A percentile compares a stretch with the other conserved stretches of the same genome.
These are phyloP conservation scores for Aplysina aerophoba DNA, from an alignment of 37 sponge, comb jelly and placozoan genomes.

Conservation along the genomic window DNA sequence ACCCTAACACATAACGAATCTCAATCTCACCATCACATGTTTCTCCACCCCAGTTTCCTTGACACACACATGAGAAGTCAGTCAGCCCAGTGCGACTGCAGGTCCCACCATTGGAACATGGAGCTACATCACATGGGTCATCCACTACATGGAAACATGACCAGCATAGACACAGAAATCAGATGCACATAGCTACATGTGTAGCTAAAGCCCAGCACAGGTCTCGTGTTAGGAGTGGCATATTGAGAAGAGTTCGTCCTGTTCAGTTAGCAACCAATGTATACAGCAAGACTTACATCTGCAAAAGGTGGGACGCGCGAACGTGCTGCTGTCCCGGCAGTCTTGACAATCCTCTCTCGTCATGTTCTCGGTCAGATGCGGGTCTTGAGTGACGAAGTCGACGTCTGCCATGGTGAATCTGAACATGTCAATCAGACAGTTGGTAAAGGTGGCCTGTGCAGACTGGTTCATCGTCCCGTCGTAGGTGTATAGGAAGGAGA, in stretches of 20 bases:
- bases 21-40: not conserved
- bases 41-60: not conserved
- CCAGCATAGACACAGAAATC: too few relatives aligned
- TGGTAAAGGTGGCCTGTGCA: too few relatives aligned
- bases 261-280: too few relatives aligned
- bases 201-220: too few relatives aligned
- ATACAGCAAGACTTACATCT: not conserved
- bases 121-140: not conserved
- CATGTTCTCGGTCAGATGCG: not conserved
- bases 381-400: not conserved
- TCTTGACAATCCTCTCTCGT: not conserved
- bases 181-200: too few relatives aligned
- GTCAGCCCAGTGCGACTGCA: slow-evolving; percentile 17
- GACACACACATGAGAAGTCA: not conserved
- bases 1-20: not conserved
- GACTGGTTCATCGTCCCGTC: not conserved
- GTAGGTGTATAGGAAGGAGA: not conserved
- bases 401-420: not conserved
- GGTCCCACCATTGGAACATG: not conserved
- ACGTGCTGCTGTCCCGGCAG: not conserved
- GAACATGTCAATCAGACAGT: not conserved
- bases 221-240: too few relatives aligned
- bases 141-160: not conserved
- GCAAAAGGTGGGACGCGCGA: not conserved
- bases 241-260: too few relatives aligned